Conservation (phyloP, 2,888 invertebrate genomes). For the Chrysolina oricalcia region DNA sequence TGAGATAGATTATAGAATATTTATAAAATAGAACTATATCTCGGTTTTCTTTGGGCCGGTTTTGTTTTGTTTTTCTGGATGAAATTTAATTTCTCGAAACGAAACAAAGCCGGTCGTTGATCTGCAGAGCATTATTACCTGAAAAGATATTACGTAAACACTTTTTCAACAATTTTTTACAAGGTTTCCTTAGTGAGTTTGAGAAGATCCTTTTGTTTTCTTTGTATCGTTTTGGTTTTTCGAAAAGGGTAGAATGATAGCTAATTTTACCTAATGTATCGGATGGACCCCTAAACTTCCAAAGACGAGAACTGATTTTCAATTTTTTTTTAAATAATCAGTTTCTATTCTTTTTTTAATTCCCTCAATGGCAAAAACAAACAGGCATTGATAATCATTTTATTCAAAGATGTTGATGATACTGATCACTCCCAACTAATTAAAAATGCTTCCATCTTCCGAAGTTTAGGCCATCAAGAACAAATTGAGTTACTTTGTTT, state of each 20-base stretch:
- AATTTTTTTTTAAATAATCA: too few species aligned
- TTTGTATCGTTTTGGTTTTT: constrained; percentile 7
- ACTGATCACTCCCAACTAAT: too few species aligned
- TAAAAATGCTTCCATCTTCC: too few species aligned
- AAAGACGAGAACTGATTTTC: too few species aligned
- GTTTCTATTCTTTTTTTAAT: too few species aligned
- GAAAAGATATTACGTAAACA: constrained; percentile 62
- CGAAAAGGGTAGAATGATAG: too few species aligned
- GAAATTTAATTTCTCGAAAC: constrained; percentile 47
- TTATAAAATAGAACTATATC: constrained; percentile 71
- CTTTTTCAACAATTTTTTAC: constrained; percentile 31
- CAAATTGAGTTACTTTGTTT: neutral
- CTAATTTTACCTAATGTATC: too few species aligned
- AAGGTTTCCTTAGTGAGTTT: neutral
- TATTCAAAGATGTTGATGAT: too few species aligned
- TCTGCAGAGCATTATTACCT: constrained; percentile 52
- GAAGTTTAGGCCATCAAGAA: too few species aligned
- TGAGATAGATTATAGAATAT: constrained; percentile 70
- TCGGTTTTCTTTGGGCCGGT: constrained; percentile 63
- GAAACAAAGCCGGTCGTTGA: constrained; percentile 52
- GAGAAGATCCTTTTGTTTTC: neutral
- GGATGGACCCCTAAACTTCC: too few species aligned
- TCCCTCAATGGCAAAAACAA: too few species aligned
- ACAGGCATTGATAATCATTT: too few species aligned
- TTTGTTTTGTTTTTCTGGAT: constrained; percentile 58